Percentiles rank a stretch among this genome's conserved stretches.
Evolutionary conservation across 1,140 invertebrate genomes (phyloP).

Genomic region (Drosophila murphyi): DNA sequence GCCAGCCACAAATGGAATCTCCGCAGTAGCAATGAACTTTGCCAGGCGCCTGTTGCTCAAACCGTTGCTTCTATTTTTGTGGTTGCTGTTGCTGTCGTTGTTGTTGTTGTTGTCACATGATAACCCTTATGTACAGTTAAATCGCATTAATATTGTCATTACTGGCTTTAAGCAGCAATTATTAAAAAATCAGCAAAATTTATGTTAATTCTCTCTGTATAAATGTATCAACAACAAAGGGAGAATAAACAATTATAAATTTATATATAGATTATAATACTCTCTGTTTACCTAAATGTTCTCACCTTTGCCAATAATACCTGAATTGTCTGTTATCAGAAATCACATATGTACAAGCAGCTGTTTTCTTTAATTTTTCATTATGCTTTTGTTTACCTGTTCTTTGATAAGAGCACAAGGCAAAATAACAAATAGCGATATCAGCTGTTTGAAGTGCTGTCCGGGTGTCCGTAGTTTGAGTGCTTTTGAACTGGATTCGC

Average conservation of each 20-base stretch:
- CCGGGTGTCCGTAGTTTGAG: neutral
- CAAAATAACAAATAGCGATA: constrained; percentile 14
- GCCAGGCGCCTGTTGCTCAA: constrained; percentile 35
- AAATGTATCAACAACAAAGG: neutral
- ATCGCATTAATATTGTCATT: neutral
- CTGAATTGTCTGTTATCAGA: constrained; percentile 18
- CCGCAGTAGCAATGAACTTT: constrained; percentile 68
- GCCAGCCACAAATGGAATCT: constrained; percentile 18
- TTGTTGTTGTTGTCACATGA: constrained; percentile 1
- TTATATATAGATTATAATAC: neutral
- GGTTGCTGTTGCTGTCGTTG: neutral
- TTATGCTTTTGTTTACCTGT: constrained; percentile 2
- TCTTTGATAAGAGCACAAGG: constrained; percentile 2
- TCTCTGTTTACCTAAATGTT: neutral
- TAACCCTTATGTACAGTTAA: constrained; percentile 5
- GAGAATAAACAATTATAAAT: neutral
- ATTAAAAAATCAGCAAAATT: neutral
- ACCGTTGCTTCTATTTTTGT: constrained; percentile 12
- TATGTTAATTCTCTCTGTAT: neutral
- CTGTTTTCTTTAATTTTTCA: constrained; percentile 12
- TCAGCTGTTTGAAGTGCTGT: constrained; percentile 29
- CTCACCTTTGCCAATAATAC: neutral
- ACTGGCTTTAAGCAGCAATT: neutral
- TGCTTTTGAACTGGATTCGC: neutral
- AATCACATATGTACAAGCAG: constrained; percentile 7